These are phyloP conservation scores for Sigmodon hispidus DNA, from an alignment of 2,113 vertebrate genomes.

Conservation along the genomic window DNA sequence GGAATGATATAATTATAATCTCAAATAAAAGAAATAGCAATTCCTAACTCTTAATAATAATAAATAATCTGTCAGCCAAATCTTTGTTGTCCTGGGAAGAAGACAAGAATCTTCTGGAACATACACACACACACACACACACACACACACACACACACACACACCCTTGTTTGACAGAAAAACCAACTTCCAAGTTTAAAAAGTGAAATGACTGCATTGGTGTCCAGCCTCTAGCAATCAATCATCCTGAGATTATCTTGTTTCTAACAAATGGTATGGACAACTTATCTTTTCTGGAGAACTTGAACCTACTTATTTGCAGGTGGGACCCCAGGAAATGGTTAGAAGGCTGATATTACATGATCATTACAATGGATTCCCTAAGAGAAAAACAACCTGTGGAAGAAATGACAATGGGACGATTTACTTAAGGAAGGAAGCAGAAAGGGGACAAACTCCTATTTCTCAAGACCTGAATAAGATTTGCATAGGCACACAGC, in stretches of 20 bases:
- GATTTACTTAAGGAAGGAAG: neutral
- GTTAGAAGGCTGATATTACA: constrained; percentile 14
- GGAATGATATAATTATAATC: neutral
- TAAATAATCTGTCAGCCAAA: neutral
- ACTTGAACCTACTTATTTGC: neutral
- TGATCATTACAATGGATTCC: neutral
- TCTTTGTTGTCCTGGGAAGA: neutral
- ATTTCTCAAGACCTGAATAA: neutral
- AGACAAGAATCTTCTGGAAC: neutral
- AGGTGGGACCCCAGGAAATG: neutral
- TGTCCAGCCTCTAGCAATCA: neutral
- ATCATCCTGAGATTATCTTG: neutral
- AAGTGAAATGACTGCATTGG: neutral
- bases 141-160: neutral
- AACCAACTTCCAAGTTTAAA: neutral
- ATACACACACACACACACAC: neutral
- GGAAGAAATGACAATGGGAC: neutral
- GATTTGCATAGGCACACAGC: neutral
- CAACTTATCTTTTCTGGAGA: constrained; percentile 31
- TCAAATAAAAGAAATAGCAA: neutral
- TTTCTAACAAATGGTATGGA: constrained; percentile 16
- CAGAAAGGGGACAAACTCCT: neutral
- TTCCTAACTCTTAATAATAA: no score
- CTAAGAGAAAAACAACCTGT: neutral
- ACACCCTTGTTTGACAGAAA: neutral